Evolutionary conservation across 92 coral and sea anemone species (phyloP), one percentile per base, ranked within the genome.

Genomic region (Zoanthus gigantus): DNA sequence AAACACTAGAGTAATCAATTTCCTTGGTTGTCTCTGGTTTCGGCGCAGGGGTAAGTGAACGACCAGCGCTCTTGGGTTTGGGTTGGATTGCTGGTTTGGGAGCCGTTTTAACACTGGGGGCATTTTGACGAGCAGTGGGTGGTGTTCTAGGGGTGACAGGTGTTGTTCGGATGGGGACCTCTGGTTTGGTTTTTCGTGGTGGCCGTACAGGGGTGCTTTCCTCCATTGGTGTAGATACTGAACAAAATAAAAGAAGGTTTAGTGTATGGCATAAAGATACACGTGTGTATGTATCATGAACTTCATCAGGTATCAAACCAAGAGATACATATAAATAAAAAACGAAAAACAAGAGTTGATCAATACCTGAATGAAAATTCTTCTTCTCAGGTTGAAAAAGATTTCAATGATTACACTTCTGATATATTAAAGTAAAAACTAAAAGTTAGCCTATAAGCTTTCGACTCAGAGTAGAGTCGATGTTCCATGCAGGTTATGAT

Each of bases 1-100:
- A 97, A 0, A 97, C 92, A 54, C 90, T 85, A 56, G 90, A 86
- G 71, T 93, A 89, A 82, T 95, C 89, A 50, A 93, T 95, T 5
- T 66, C 91, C 53, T 83, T 83, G 32, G 56, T 61, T 23, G 84
- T 72, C 57, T 83, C 69, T 7, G 58, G 65, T 82, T 86, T 82
- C 72, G 48, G 57, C 58, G 56, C 74, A 71, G 71, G n/a, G 68
- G 88, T 5, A 83, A 69, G 23, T 77, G 77, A 77, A 58, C 34
- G 87, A n/a, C 65, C 44, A 14, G n/a, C 31, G 9, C 13, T 0
- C 65, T 76, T 76, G 16, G 85, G 85, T 50, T 80, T 80, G 85
- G 74, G 85, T 23, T 81, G 85, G 30, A 66, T 14, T 16, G 74
- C 85, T 28, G 85, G 85, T 81, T 81, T 81, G 6, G 63, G 75